These are phyloP conservation scores for Aphyosemion australe DNA, from an alignment of 2,113 vertebrate genomes.

Conservation along the genomic window DNA sequence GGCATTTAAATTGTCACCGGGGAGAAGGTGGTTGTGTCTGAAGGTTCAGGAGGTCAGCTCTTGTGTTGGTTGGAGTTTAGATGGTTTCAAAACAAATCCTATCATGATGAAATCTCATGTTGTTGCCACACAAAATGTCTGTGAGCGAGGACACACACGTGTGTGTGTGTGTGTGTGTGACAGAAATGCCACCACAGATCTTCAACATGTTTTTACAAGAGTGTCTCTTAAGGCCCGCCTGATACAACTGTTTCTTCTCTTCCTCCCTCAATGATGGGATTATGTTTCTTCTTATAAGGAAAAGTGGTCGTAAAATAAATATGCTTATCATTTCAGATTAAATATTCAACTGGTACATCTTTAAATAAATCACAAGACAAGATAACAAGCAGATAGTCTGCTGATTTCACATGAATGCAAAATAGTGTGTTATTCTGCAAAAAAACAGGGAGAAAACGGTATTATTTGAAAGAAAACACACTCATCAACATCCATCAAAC, in stretches of 20 bases:
- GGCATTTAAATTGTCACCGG: constrained; percentile 79
- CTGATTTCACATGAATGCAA: not conserved
- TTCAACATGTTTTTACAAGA: constrained; percentile 41
- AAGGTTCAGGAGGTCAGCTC: constrained; percentile 77
- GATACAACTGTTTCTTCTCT: constrained; percentile 33
- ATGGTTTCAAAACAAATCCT: constrained; percentile 76
- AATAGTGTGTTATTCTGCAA: too few species aligned
- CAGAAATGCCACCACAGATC: constrained; percentile 43
- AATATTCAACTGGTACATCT: not conserved
- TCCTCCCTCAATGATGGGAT: too few species aligned
- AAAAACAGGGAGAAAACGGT: too few species aligned
- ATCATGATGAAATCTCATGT: constrained; percentile 72
- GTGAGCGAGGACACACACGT: not conserved
- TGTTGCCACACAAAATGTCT: constrained; percentile 43
- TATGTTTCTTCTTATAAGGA: too few species aligned
- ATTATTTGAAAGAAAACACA: constrained; percentile 7
- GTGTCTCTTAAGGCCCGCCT: constrained; percentile 28
- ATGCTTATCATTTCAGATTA: not conserved
- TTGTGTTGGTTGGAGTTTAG: constrained; percentile 64
- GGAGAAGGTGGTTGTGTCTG: constrained; percentile 71
- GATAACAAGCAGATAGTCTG: not conserved
- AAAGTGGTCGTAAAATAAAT: not conserved
- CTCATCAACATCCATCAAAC: constrained; percentile 16
- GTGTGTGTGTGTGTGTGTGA: constrained; percentile 31
- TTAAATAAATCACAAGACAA: not conserved